These are phyloP conservation scores for Drosophila willistoni DNA, from an alignment of 1,140 invertebrate species.

Conservation along the genomic window DNA sequence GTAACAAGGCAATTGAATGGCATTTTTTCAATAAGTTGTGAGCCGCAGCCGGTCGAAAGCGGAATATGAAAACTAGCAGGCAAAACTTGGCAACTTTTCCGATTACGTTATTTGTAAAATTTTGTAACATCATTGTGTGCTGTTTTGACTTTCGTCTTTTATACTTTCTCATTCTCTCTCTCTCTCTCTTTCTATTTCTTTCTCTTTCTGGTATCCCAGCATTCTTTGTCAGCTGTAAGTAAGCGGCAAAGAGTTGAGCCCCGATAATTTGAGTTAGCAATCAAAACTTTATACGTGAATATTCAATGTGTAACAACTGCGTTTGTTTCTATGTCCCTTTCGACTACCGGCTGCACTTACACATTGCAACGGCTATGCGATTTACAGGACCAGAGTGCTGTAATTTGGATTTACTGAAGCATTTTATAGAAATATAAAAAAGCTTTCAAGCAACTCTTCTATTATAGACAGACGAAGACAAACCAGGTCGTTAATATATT, in stretches of 20 bases:
- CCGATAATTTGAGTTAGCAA: constrained; percentile 46
- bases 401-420: background rate
- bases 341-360: background rate
- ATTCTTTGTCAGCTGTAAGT: constrained; percentile 15
- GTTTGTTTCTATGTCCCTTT: background rate
- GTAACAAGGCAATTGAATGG: constrained; percentile 60
- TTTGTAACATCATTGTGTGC: constrained; percentile 40
- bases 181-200: too few species aligned
- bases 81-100: constrained; percentile 34
- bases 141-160: constrained; percentile 43
- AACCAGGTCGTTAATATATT: too few species aligned
- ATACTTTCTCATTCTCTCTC: background rate
- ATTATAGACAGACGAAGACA: too few species aligned
- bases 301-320: background rate
- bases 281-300: constrained; percentile 19
- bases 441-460: too few species aligned
- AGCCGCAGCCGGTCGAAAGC: constrained; percentile 27
- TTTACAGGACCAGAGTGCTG: background rate
- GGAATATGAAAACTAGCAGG: constrained; percentile 21
- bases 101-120: constrained; percentile 49
- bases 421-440: too few species aligned
- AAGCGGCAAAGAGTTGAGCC: constrained; percentile 34
- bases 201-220: background rate
- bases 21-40: constrained; percentile 59
- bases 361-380: background rate